A percentile compares a stretch with the other conserved stretches of the same genome.
Evolutionary conservation across 2,113 vertebrate genomes (phyloP).

Genomic region (Edolisoma coerulescens): DNA sequence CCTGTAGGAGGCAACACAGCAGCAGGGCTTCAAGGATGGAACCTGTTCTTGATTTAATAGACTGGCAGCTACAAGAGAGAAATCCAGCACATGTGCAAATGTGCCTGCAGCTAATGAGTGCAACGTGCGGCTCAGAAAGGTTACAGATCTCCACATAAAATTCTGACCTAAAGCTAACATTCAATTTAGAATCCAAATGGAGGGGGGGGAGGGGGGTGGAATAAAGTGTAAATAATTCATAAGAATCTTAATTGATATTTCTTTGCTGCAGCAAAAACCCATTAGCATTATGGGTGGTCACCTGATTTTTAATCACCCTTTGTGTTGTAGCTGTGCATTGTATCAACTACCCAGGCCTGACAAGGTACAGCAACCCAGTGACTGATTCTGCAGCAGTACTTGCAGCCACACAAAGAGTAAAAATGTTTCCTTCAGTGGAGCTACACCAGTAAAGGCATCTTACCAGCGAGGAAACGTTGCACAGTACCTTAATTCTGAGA

Average conservation of each 20-base stretch:
- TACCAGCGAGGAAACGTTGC: not conserved
- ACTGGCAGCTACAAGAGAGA: not conserved
- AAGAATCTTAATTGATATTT: constrained; percentile 56
- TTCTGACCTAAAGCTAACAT: not conserved
- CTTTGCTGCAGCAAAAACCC: constrained; percentile 21
- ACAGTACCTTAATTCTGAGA: not conserved
- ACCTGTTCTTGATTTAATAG: not conserved
- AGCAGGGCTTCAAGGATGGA: not conserved
- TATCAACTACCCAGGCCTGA: not conserved
- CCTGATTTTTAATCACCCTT: constrained; percentile 48
- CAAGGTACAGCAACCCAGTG: not conserved
- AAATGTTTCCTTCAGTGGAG: not conserved
- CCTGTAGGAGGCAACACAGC: not conserved
- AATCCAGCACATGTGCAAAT: not conserved
- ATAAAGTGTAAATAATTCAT: constrained; percentile 52
- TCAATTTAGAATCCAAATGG: not conserved
- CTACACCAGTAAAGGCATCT: not conserved
- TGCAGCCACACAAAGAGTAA: not conserved
- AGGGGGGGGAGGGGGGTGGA: not conserved
- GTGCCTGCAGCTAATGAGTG: not conserved
- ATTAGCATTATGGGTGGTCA: constrained; percentile 52
- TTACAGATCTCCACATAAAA: not conserved
- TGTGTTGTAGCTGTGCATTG: constrained; percentile 22
- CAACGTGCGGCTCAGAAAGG: not conserved
- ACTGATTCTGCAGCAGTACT: not conserved